phyloP scores from a whole-genome alignment of 1,140 invertebrate species.

The Halyomorpha halys region DNA sequence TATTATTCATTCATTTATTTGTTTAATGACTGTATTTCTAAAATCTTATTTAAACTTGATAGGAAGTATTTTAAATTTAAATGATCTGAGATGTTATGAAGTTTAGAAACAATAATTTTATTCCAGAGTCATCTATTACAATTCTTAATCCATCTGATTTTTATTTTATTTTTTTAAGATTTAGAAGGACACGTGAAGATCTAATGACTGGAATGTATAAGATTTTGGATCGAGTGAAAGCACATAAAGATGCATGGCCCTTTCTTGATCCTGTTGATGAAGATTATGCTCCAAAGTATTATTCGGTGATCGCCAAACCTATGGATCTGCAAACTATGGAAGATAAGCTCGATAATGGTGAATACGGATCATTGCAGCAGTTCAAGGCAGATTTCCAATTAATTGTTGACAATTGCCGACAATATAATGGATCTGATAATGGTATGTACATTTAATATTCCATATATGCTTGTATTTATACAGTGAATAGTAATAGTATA shows the following conservation, averaged over 20 bases:
- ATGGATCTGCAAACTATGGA: conserved; percentile 86
- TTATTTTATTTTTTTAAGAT: conserved; percentile 48
- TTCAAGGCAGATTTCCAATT: conserved; percentile 80
- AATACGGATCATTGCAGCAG: conserved; percentile 65
- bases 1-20: no score
- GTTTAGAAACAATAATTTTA: no score
- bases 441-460: conserved; percentile 43
- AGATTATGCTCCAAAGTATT: conserved; percentile 80
- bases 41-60: no score
- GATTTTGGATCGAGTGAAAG: conserved; percentile 70
- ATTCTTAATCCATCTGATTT: no score
- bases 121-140: no score
- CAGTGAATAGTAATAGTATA: no score
- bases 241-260: conserved; percentile 83
- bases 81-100: no score
- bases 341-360: conserved; percentile 66
- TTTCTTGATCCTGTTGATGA: conserved; percentile 85
- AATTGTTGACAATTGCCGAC: conserved; percentile 80
- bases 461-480: no score
- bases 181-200: conserved; percentile 67
- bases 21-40: no score
- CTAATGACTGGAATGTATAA: conserved; percentile 79
- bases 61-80: no score
- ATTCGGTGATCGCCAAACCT: conserved; percentile 60
- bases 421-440: conserved; percentile 85